Evolutionary conservation across 23 tunicate species (phyloP), one percentile per base, ranked within the genome.

Genomic region (Ascidia mentula): DNA sequence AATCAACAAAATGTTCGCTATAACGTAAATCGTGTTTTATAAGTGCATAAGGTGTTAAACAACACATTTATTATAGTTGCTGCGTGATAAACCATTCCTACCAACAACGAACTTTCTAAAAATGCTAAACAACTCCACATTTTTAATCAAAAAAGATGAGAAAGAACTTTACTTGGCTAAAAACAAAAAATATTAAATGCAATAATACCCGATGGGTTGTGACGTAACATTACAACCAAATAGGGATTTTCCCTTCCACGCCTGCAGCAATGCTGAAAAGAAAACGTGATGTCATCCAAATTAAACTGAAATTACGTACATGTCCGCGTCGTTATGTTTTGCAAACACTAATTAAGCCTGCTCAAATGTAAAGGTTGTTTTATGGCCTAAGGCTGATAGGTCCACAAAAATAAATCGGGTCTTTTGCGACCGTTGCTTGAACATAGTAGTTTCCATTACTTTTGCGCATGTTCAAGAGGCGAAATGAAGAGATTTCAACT

Each of bases 191-290:
- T n/a, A n/a, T n/a, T n/a, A n/a, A n/a, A n/a, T n/a, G n/a, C n/a
- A n/a, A n/a, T n/a, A n/a, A n/a, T n/a, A n/a, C n/a, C n/a, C n/a
- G n/a, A n/a, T n/a, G n/a, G n/a, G n/a, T n/a, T n/a, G n/a, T n/a
- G n/a, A n/a, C n/a, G n/a, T n/a, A n/a, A n/a, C n/a, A n/a, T n/a
- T 3, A 53, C 65, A 53, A 53, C 65, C 65, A 53, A 53, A 53
- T 9, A 53, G 65, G 65, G 65, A 53, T 28, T 53, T 53, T 53
- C 65, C 65, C 65, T 20, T 1, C 22, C 22, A 3, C 24, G 65
- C 65, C 65, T 3, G 2, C 28, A 28, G 65, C 65, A 20, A 5
- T 20, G 22, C 24, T 26, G 4, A 5, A 28, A 28, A 53, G 24
- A 53, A 53, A 53, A 53, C 65, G 65, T 53, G 7, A 20, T 53